Evolutionary conservation across 2,888 invertebrate genomes (phyloP), one percentile per base, ranked within the genome.

Genomic region (Drosophila mettleri): DNA sequence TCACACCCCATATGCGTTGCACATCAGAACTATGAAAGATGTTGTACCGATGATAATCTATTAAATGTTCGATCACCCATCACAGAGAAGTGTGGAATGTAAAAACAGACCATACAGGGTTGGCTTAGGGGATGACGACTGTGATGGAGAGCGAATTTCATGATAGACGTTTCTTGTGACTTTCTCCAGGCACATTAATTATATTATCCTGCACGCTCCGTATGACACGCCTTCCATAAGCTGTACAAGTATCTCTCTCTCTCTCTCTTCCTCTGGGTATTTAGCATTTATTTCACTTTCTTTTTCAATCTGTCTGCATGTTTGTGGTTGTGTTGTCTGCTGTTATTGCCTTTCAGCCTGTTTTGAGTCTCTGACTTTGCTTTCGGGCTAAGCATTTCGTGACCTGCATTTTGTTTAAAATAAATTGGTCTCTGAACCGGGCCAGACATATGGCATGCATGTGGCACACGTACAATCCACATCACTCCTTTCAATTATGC

Each of bases 401-500:
- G 83, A 84, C 88, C 83, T 86, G 83, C 88, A 86, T 84, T 84
- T 82, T 83, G 80, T 83, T 87, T 84, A 69, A 86, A 88, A 88
- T 88, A 88, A 86, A 88, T 88, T 84, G 78, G 86, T 85, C 81
- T 74, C 53, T 33, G 61, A 49, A 57, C 36, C 58, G 53, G 36
- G 36, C 63, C 74, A 69, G 65, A 82, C 83, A 83, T 83, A 83
- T 87, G 83, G 88, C 86, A 85, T 79, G 82, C 83, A 83, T 83
- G 88, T 83, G 88, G 83, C 88, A 70, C 82, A 87, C 88, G 88
- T 87, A 87, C 79, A 87, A 82, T 64, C 84, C 82, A 82, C 88
- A 85, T 85, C 74, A 81, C 85, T 83, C 82, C 82, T 83, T 83
- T 83, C 88, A 83, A 87, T 87, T 83, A 85, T 87, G 85, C 87